Conservation (phyloP, 2,888 invertebrate genomes). For the Drosophila pegasa region DNA sequence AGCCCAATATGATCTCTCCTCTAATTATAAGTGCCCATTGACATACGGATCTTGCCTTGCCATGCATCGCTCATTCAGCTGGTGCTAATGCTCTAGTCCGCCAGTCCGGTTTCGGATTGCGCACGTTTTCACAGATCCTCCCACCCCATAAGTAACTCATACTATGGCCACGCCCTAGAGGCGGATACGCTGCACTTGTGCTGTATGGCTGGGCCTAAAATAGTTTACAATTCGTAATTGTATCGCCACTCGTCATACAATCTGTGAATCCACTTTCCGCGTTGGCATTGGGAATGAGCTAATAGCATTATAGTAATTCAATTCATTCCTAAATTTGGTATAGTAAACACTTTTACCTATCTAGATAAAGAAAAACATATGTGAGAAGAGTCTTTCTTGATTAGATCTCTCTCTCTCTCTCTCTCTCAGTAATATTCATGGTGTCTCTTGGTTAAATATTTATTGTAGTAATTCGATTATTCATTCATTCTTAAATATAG, state of each 20-base stretch:
- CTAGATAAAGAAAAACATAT: background rate
- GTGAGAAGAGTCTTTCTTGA: too few relatives aligned
- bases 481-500: too few relatives aligned
- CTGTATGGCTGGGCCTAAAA: conserved; percentile 29
- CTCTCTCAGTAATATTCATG: too few relatives aligned
- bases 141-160: background rate
- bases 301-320: background rate
- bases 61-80: background rate
- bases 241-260: conserved; percentile 49
- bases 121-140: background rate
- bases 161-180: conserved; percentile 3
- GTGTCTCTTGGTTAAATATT: too few relatives aligned
- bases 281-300: background rate
- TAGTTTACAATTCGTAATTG: conserved; percentile 43
- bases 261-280: conserved; percentile 27
- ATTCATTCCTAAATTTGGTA: background rate
- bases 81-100: background rate
- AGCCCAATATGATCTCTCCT: background rate
- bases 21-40: conserved; percentile 8
- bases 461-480: too few relatives aligned
- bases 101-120: background rate
- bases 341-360: background rate
- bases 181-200: conserved; percentile 17
- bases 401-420: too few relatives aligned
- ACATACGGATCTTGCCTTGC: background rate